Conservation (phyloP, 2,797 vertebrate genomes). For the Sciurus vulgaris region DNA sequence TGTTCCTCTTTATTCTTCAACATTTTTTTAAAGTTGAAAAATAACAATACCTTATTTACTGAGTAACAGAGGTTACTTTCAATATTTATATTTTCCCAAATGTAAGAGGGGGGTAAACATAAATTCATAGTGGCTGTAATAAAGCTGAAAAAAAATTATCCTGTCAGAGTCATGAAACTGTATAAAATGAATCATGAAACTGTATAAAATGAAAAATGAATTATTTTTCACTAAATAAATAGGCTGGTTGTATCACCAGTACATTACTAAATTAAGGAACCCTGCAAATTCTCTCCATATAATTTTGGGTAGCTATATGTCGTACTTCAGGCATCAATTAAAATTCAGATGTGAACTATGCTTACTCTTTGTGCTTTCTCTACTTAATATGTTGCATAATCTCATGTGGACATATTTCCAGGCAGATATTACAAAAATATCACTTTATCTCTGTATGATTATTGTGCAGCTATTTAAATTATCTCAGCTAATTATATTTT, state of each 20-base stretch:
- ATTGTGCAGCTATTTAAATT: constrained; percentile 56
- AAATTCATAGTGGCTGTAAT: not conserved
- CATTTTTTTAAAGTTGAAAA: not conserved
- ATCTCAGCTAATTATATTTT: constrained; percentile 12
- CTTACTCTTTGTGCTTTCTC: constrained; percentile 66
- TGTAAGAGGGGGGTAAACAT: constrained; percentile 39
- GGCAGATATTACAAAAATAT: constrained; percentile 47
- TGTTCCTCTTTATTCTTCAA: constrained; percentile 39
- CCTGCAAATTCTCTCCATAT: constrained; percentile 73
- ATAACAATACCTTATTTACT: not conserved
- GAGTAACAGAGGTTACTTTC: not conserved
- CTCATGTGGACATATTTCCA: constrained; percentile 20
- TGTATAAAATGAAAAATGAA: constrained; percentile 9
- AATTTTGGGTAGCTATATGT: constrained; percentile 72
- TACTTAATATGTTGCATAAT: constrained; percentile 57
- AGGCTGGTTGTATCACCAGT: not conserved
- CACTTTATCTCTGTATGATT: constrained; percentile 54
- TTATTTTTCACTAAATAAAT: constrained; percentile 12
- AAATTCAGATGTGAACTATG: constrained; percentile 71
- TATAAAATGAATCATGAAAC: not conserved
- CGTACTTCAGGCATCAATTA: constrained; percentile 74
- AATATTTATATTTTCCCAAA: constrained; percentile 10
- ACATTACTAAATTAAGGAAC: constrained; percentile 64
- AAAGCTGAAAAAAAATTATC: not conserved
- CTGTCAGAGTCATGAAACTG: not conserved